A percentile compares a stretch with the other conserved stretches of the same genome.
phyloP scores from a whole-genome alignment of 1,140 invertebrate species.

The Caenorhabditis tropicalis region DNA sequence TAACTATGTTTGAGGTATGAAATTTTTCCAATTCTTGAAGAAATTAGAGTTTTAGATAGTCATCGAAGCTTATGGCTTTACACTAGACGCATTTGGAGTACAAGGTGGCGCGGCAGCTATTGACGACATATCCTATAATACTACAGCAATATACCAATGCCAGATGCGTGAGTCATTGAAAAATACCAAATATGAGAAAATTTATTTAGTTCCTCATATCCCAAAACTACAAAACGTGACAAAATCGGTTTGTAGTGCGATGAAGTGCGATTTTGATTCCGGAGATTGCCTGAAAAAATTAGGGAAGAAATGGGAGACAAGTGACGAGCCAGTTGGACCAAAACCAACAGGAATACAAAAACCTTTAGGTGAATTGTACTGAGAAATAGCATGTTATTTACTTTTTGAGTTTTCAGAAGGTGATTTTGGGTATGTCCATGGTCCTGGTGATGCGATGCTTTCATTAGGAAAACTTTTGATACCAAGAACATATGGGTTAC shows the following conservation, averaged over 20 bases:
- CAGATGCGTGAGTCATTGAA: conserved; percentile 59
- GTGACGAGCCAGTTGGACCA: conserved; percentile 58
- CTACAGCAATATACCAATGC: conserved; percentile 63
- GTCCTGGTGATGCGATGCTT: conserved; percentile 51
- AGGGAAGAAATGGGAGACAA: conserved; percentile 57
- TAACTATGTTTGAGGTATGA: conserved; percentile 60
- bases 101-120: conserved; percentile 64
- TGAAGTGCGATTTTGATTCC: conserved; percentile 61
- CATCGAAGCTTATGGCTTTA: conserved; percentile 64
- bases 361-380: conserved; percentile 44
- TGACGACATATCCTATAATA: conserved; percentile 63
- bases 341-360: conserved; percentile 57
- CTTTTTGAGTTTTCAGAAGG: conserved; percentile 43
- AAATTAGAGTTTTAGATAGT: conserved; percentile 56
- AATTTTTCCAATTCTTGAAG: not conserved
- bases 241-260: conserved; percentile 49
- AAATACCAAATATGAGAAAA: not conserved
- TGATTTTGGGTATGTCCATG: conserved; percentile 59
- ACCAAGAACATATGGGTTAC: conserved; percentile 54
- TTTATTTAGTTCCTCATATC: conserved; percentile 59
- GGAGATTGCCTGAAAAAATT: conserved; percentile 59
- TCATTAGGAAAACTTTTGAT: conserved; percentile 57
- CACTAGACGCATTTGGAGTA: conserved; percentile 62
- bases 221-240: conserved; percentile 56
- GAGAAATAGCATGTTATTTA: no score